Conservation (phyloP, 2,888 invertebrate species). For the Griposia aprilina region DNA sequence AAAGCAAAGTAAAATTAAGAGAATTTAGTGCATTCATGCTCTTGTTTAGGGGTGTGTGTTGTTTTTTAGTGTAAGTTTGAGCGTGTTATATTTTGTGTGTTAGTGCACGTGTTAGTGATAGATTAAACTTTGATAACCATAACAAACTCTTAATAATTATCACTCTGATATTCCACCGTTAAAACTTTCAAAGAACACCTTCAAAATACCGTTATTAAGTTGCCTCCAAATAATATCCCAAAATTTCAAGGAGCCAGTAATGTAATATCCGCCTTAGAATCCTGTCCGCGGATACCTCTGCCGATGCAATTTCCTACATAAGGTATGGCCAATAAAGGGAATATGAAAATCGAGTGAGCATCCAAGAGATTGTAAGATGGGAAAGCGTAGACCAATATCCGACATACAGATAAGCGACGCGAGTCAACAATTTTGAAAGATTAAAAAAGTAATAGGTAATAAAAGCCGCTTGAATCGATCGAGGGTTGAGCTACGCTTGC, state of each 20-base stretch:
- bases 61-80: too few species aligned
- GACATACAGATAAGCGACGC: not conserved
- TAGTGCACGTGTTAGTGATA: too few species aligned
- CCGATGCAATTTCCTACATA: slow-evolving; percentile 40
- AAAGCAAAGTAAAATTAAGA: too few species aligned
- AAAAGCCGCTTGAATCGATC: not conserved
- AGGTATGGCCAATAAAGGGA: slow-evolving; percentile 34
- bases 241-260: slow-evolving; percentile 31
- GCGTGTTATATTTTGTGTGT: too few species aligned
- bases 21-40: too few species aligned
- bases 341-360: slow-evolving; percentile 30
- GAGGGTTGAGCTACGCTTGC: not conserved
- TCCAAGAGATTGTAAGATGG: not conserved
- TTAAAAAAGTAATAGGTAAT: not conserved
- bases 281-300: slow-evolving; percentile 5
- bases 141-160: not conserved
- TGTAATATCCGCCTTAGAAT: slow-evolving; percentile 37
- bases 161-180: too few species aligned
- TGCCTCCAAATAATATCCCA: slow-evolving; percentile 9
- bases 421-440: not conserved
- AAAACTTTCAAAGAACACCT: not conserved
- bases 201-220: not conserved
- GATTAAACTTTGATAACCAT: too few species aligned
- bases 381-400: not conserved
- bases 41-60: too few species aligned